Base-by-base conservation (phyloP, 2,113 vertebrate genomes). In the Amphilophus citrinellus region DNA sequence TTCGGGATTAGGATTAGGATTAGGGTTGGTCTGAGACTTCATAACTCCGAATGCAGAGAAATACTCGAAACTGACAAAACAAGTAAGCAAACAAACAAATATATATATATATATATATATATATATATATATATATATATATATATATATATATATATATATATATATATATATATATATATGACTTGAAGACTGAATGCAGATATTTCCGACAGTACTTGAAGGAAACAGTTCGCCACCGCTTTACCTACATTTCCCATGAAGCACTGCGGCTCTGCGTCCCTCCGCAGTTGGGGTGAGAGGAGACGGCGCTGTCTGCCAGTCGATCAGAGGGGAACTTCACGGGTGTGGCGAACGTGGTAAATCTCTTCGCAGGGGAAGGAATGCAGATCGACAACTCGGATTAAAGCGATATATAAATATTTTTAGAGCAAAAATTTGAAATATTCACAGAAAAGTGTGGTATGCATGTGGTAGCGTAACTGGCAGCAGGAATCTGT, bases 261-360 rank as follows among this genome's bases (percentile, higher is more conserved):
- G 80, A 92, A 30, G 85, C 90, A 22, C 20, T 17, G 2, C 22
- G 39, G n/a, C 85, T 88, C 90, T 95, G 93, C 91, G 94, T 5
- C 76, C 17, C 32, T 32, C 47, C 83, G 77, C 89, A 59, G 85
- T 65, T 84, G 87, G 75, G 61, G 20, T 58, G 63, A 79, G 87
- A 88, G 88, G 89, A 87, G 88, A 85, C 92, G 87, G 90, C 71
- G 81, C 89, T 87, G 82, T 88, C 76, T 93, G n/a, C 37, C 77
- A 88, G 84, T 89, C 88, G 77, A 91, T 61, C 78, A 44, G 82
- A 86, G 87, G 87, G 91, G 89, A 94, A 95, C 94, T 95, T 94
- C 88, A 37, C 95, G 96, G 96, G 96, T 95, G 96, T 96, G 96
- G 96, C 94, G 78, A 92, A 89, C 77, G 91, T 89, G 89, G 91